phyloP scores from a whole-genome alignment of 2,888 invertebrate genomes.

The Tipula lateralis region DNA sequence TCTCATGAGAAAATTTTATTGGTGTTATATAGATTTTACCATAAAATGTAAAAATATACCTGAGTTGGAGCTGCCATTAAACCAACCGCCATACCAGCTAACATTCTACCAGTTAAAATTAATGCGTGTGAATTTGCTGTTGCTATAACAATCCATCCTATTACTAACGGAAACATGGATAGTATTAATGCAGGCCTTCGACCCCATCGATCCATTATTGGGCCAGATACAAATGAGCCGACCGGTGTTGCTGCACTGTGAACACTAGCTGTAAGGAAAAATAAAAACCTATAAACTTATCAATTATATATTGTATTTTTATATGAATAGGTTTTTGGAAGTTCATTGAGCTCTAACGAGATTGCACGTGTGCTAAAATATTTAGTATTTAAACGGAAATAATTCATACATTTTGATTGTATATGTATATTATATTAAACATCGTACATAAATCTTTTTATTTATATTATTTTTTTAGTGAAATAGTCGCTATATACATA shows the following conservation, averaged over 20 bases:
- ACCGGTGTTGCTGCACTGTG: constrained; percentile 74
- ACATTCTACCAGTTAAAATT: constrained; percentile 60
- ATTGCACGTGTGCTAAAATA: background rate
- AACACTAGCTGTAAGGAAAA: constrained; percentile 59
- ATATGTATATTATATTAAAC: background rate
- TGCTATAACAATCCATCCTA: constrained; percentile 66
- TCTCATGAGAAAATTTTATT: background rate
- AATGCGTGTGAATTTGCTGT: constrained; percentile 55
- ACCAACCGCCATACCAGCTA: constrained; percentile 70
- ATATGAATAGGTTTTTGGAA: background rate
- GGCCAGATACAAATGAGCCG: constrained; percentile 66
- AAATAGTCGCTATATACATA: background rate
- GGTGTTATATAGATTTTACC: background rate
- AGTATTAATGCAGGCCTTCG: constrained; percentile 61
- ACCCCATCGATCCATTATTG: constrained; percentile 65
- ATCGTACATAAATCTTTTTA: background rate
- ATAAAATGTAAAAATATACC: constrained; percentile 51
- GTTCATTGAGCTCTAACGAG: background rate
- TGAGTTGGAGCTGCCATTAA: constrained; percentile 69
- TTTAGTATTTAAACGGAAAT: background rate
- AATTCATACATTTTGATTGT: background rate
- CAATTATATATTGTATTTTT: too few relatives aligned
- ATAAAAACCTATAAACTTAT: too few relatives aligned
- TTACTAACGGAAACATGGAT: constrained; percentile 59
- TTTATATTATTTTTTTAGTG: too few relatives aligned